Evolutionary conservation across 2,888 invertebrate genomes (phyloP), one percentile per base, ranked within the genome.

Genomic region (Hoplodrina ambigua): DNA sequence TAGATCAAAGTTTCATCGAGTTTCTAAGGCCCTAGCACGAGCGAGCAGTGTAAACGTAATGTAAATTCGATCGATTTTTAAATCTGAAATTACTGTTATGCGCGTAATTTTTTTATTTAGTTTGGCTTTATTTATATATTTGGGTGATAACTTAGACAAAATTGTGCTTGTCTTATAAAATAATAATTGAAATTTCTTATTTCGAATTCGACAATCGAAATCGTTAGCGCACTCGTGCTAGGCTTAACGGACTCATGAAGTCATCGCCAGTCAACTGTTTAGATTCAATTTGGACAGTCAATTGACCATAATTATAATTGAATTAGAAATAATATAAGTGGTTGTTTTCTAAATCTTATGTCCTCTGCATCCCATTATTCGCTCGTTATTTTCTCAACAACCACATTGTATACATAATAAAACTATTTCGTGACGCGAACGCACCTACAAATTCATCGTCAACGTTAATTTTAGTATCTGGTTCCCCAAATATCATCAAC

Each of bases 1-100:
- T 90, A 89, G 84, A 91, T 90, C 89, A 90, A 88, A 86, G 86
- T 86, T 87, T 88, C 87, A 89, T 87, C 84, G 82, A 83, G 81
- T 84, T 85, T 37, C 37, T 37, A 37, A 37, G 37, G 37, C 8
- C 75, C 81, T 80, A 41, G 13, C 41, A 41, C 41, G 13, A 41
- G 41, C 41, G 11, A 41, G 13, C 41, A 41, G 37, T 8, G 37
- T 37, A 13, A 41, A 11, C 41, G 41, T 41, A 41, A 3, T 37
- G 41, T 41, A 41, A 13, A 41, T 41, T 41, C 11, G 0, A 41
- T 41, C 37, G 8, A 37, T 37, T 37, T 37, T 37, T 8, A 37
- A 37, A 37, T 37, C 8, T 1, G 8, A 37, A 37, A 8, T 37
- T 8, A 11, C 41, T 0, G 13, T 41, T 41, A 13, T 4, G 13